A percentile compares a stretch with the other conserved stretches of the same genome.
Evolutionary conservation across 2,113 vertebrate species (phyloP).

Genomic region (Trematomus loennbergii): DNA sequence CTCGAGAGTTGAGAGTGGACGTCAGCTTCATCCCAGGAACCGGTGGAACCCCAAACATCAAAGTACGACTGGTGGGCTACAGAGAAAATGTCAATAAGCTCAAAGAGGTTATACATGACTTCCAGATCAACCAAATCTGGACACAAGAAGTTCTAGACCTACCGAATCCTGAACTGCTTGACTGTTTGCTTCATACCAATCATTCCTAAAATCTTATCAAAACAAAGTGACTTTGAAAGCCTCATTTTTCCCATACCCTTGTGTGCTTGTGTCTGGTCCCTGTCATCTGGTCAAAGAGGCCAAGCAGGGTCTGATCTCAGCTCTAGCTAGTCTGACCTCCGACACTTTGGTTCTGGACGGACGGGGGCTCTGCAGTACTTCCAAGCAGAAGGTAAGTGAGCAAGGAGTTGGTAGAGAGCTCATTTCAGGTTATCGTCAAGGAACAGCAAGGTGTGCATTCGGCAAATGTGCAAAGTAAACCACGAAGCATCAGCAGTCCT

Average conservation of each 20-base stretch:
- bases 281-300: too few species aligned
- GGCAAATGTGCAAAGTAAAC: neutral
- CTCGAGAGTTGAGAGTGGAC: too few species aligned
- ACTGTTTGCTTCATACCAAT: too few species aligned
- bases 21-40: conserved; percentile 45
- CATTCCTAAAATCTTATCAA: too few species aligned
- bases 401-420: conserved; percentile 55
- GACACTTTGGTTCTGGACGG: too few species aligned
- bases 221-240: too few species aligned
- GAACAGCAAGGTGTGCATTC: neutral
- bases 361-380: too few species aligned
- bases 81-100: conserved; percentile 58
- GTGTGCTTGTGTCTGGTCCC: too few species aligned
- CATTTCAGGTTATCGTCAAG: conserved; percentile 42
- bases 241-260: too few species aligned
- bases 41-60: neutral
- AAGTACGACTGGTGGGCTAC: conserved; percentile 69
- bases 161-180: conserved; percentile 50
- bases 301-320: too few species aligned
- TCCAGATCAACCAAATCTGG: conserved; percentile 52
- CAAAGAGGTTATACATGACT: conserved; percentile 54
- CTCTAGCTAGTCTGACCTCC: too few species aligned
- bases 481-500: neutral
- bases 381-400: too few species aligned
- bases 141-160: conserved; percentile 51